Base-by-base conservation (phyloP, 2,888 invertebrate genomes). In the Ramazzottius varieornatus region DNA sequence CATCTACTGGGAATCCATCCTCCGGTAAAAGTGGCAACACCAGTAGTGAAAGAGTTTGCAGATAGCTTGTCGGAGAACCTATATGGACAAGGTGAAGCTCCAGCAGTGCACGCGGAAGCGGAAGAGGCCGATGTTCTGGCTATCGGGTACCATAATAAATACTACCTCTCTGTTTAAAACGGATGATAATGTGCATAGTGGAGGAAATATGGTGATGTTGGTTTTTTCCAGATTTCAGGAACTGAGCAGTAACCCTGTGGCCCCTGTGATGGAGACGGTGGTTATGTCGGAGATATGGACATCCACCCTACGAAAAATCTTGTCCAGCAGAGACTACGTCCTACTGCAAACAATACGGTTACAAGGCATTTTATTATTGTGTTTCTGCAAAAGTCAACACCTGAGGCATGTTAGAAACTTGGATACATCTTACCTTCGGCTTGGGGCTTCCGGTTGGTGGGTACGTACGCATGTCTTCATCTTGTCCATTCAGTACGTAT, bases 371-470 rank as follows among this genome's bases (percentile, higher is more conserved):
- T 4, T 54, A 16, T 29, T 54, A 24, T 29, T 54, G 4, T 8
- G 8, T 24, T 54, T 54, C 54, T 54, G 20, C 54, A 54, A 54
- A 54, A 24, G n/a, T 54, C n/a, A 29, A 8, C 54, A 54, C 24
- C 24, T 54, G 29, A 16, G 29, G 54, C 29, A 54, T 54, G 29
- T 54, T 4, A 8, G 54, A 4, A 16, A 16, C 24, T 8, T 54
- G 54, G 54, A 54, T 8, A 54, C 54, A 4, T 8, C 54, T 54
- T 54, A 54, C 29, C 29, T 54, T 13, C 54, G 54, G 54, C 54
- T 54, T 54, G 54, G 54, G 29, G 54, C 54, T 16, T 54, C 54
- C 29, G 54, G 54, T 54, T 54, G 54, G 54, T 54, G 54, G 54
- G 54, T 54, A 29, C 13, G 54, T n/a, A n/a, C n/a, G n/a, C n/a